Evolutionary conservation across 2,113 vertebrate species (phyloP), one percentile per base, ranked within the genome.

Genomic region (Brevimyrus niger): DNA sequence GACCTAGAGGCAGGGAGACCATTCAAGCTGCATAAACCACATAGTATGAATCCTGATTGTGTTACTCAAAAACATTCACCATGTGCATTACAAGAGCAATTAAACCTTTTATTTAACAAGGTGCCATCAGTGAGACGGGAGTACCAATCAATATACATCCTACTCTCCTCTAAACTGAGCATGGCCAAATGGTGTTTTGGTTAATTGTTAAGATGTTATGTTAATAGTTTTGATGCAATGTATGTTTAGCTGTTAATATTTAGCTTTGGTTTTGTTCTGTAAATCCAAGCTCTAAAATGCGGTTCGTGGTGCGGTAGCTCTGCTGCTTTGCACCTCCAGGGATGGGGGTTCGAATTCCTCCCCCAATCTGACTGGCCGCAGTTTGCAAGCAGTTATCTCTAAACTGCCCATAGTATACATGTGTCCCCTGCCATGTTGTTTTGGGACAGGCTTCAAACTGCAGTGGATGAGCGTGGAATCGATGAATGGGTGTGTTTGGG

Each of bases 1-100:
- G 91, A 6, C 50, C 86, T 87, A 23, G 89, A 55, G 69, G 90
- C n/a, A 46, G 46, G 61, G 42, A 73, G 48, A 31, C 55, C 38
- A 48, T 35, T 47, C 85, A 46, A 38, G n/a, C 42, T 31, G 38
- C 47, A 17, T 15, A 38, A 69, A 44, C 13, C 50, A 51, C 85
- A 35, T 9, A 86, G 47, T 17, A 86, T 80, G 73, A 47, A 48
- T n/a, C 1, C 85, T 38, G 50, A 51, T n/a, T 86, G 23, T 48
- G 47, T 86, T 50, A 27, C 19, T 83, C 17, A 23, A 31, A 84
- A 47, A 7, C 38, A 84, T 42, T 80, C 35, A 42, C 13, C 6
- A 7, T 38, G 35, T 19, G 73, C 31, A 80, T 80, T 80, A 15
- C 73, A 80, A 42, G 73, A 42, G 19, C 73, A 80, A 2, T 80